These are phyloP conservation scores for Odontomachus brunneus DNA, from an alignment of 1,140 invertebrate species.

Conservation along the genomic window DNA sequence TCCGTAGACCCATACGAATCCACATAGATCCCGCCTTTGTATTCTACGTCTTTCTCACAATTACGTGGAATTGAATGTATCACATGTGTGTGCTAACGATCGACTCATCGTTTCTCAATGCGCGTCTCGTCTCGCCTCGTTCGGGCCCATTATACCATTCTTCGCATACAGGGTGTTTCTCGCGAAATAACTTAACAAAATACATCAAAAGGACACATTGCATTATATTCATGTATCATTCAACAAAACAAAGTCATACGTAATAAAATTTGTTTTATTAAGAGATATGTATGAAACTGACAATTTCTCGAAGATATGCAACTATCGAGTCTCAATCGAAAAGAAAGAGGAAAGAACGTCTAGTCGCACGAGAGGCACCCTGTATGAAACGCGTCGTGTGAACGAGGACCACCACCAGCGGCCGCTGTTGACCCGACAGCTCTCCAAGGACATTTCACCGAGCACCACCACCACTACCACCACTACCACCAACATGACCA, in stretches of 20 bases:
- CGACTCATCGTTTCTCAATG: not conserved
- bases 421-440: slow-evolving; percentile 86
- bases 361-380: slow-evolving; percentile 7
- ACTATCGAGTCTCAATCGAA: too few relatives aligned
- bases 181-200: not conserved
- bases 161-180: slow-evolving; percentile 39
- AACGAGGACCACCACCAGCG: slow-evolving; percentile 77
- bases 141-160: slow-evolving; percentile 54
- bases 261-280: slow-evolving; percentile 1
- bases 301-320: not conserved
- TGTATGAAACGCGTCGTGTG: slow-evolving; percentile 76
- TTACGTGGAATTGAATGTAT: slow-evolving; percentile 6
- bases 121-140: slow-evolving; percentile 34
- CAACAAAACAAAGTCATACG: not conserved
- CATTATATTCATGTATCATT: too few relatives aligned
- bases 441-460: slow-evolving; percentile 86
- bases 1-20: slow-evolving; percentile 16
- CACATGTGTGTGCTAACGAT: slow-evolving; percentile 36
- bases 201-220: not conserved
- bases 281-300: not conserved
- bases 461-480: slow-evolving; percentile 82
- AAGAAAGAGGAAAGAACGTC: too few relatives aligned
- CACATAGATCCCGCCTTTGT: slow-evolving; percentile 26
- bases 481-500: slow-evolving; percentile 77
- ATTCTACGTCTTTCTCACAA: slow-evolving; percentile 22